Evolutionary conservation across 2,888 invertebrate genomes (phyloP).

Genomic region (Trichogramma dendrolimi): DNA sequence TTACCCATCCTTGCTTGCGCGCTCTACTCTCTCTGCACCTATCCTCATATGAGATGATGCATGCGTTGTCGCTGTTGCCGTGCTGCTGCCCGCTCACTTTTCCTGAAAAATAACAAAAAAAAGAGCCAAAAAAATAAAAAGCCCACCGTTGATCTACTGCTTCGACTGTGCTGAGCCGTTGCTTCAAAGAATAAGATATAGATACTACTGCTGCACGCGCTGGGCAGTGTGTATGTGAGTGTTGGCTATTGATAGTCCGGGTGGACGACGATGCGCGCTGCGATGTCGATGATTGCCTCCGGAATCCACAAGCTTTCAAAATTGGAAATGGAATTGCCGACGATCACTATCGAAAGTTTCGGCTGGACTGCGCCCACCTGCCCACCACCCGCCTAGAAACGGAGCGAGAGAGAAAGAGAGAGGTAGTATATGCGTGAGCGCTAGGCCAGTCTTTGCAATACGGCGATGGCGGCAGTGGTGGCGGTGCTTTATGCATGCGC

Average conservation of each 20-base stretch:
- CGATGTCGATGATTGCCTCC: slow-evolving; percentile 25
- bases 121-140: slow-evolving; percentile 5
- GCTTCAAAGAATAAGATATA: slow-evolving; percentile 24
- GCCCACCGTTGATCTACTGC: slow-evolving; percentile 13
- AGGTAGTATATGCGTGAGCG: no score
- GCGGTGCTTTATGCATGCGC: slow-evolving; percentile 13
- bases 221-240: neutral
- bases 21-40: slow-evolving; percentile 19
- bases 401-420: no score
- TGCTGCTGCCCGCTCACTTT: no score
- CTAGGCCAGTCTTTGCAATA: no score
- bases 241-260: slow-evolving; percentile 22
- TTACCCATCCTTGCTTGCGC: neutral
- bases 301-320: slow-evolving; percentile 22
- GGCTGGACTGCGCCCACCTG: slow-evolving; percentile 16
- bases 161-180: neutral
- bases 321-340: slow-evolving; percentile 21
- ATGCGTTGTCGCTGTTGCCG: slow-evolving; percentile 23
- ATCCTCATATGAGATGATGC: slow-evolving; percentile 26
- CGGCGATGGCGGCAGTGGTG: no score
- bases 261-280: neutral
- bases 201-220: slow-evolving; percentile 1
- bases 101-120: slow-evolving; percentile 6
- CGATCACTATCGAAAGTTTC: neutral
- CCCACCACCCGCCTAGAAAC: no score